phyloP scores from a whole-genome alignment of 1,140 invertebrate genomes.

The Calliopsis andreniformis region DNA sequence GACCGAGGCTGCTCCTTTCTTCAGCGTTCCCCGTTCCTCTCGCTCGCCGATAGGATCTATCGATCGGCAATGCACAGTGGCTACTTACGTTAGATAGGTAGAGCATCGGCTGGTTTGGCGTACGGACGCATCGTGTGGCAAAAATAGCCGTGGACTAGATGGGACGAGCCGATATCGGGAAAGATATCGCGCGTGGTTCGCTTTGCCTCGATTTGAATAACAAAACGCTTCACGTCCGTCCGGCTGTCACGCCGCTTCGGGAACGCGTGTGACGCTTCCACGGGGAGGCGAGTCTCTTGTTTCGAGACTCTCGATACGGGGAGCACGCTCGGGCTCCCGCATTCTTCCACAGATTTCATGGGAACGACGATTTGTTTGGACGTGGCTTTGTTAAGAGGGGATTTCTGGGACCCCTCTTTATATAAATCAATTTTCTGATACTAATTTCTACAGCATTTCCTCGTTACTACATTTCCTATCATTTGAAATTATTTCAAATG shows the following conservation, averaged over 20 bases:
- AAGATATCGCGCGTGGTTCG: conserved; percentile 64
- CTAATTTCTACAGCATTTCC: no score
- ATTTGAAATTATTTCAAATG: no score
- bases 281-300: conserved; percentile 27
- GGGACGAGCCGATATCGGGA: conserved; percentile 65
- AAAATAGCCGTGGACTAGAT: conserved; percentile 67
- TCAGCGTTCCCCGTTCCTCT: conserved; percentile 35
- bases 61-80: conserved; percentile 51
- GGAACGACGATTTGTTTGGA: neutral
- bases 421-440: neutral
- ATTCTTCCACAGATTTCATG: conserved; percentile 24
- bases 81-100: conserved; percentile 46
- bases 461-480: no score
- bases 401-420: neutral
- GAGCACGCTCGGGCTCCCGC: conserved; percentile 5
- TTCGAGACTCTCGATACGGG: conserved; percentile 37
- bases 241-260: conserved; percentile 47
- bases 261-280: conserved; percentile 47
- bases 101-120: conserved; percentile 21
- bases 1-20: conserved; percentile 34
- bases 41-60: conserved; percentile 63
- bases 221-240: conserved; percentile 65
- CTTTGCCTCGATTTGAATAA: conserved; percentile 66
- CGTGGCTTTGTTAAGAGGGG: neutral
- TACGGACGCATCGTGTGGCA: conserved; percentile 44